Evolutionary conservation across 2,888 invertebrate species (phyloP).

Genomic region (Coremacera marginata): DNA sequence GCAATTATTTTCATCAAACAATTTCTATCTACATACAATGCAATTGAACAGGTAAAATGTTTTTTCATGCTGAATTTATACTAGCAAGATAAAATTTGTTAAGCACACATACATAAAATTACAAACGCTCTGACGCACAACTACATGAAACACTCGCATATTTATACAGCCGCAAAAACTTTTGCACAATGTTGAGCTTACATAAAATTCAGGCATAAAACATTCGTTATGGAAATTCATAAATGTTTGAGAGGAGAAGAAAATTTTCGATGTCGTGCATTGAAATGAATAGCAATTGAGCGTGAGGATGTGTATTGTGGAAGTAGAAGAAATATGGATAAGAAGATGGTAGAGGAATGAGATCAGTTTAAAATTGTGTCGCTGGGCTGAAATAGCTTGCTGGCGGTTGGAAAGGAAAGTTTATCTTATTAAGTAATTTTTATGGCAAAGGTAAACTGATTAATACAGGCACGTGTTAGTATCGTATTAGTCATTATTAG

Average conservation of each 20-base stretch:
- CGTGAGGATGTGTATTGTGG: not conserved
- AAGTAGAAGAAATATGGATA: not conserved
- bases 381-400: not conserved
- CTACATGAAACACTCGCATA: not conserved
- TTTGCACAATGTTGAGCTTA: slow-evolving; percentile 16
- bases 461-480: too few relatives aligned
- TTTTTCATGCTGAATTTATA: not conserved
- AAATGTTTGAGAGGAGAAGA: slow-evolving; percentile 16
- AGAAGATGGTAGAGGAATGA: not conserved
- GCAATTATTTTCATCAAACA: not conserved
- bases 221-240: slow-evolving; percentile 24
- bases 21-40: not conserved
- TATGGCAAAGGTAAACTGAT: not conserved
- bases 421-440: not conserved
- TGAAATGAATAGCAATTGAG: slow-evolving; percentile 14
- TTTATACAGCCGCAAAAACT: slow-evolving; percentile 9
- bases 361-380: not conserved
- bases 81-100: not conserved
- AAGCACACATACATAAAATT: not conserved
- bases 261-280: slow-evolving; percentile 23
- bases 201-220: slow-evolving; percentile 2
- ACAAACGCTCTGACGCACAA: not conserved
- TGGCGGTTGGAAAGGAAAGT: not conserved
- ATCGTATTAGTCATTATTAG: too few relatives aligned
- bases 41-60: not conserved